Evolutionary conservation across 2,888 invertebrate species (phyloP).

Genomic region (Nephrotoma flavescens): DNA sequence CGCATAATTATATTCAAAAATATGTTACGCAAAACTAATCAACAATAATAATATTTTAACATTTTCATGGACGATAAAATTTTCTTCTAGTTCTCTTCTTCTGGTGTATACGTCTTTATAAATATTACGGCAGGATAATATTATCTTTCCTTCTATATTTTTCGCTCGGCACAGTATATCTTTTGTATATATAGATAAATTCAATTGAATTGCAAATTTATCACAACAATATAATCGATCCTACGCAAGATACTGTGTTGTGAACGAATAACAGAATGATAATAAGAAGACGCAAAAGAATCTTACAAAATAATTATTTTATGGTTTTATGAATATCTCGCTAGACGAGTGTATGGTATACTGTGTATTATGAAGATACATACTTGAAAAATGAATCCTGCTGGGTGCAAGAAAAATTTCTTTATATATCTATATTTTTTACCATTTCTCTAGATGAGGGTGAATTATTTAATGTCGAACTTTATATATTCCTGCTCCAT

Average conservation of each 20-base stretch:
- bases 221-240: background rate
- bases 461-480: background rate
- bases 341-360: background rate
- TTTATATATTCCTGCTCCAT: background rate
- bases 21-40: background rate
- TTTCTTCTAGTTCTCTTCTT: background rate
- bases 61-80: background rate
- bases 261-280: background rate
- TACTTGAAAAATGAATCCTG: background rate
- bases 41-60: background rate
- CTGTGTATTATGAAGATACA: background rate
- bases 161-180: background rate
- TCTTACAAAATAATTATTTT: background rate
- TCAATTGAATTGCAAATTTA: background rate
- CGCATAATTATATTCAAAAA: background rate
- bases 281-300: background rate
- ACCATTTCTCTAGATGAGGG: background rate
- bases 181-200: background rate
- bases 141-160: background rate
- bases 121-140: background rate
- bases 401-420: background rate
- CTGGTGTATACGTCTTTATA: background rate
- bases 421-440: background rate
- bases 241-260: background rate
- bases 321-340: background rate